Evolutionary conservation across 1,140 invertebrate genomes (phyloP).

Genomic region (Rhagoletis zephyria): DNA sequence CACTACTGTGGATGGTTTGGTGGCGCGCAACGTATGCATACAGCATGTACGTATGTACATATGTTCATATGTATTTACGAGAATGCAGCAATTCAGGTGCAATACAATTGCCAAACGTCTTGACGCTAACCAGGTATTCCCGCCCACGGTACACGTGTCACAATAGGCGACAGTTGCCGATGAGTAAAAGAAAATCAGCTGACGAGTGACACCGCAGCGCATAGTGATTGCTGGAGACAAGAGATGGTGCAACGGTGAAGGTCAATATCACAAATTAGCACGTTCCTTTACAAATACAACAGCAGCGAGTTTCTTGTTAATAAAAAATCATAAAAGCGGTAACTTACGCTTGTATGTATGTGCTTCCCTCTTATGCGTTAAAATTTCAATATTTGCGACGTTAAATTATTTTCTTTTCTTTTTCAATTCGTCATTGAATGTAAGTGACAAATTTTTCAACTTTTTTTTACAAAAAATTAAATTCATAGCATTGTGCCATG

Average conservation of each 20-base stretch:
- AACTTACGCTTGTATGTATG: neutral
- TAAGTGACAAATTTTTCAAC: neutral
- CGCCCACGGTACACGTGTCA: neutral
- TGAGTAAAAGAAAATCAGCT: neutral
- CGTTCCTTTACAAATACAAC: no score
- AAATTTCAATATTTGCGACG: neutral
- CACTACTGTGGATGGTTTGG: neutral
- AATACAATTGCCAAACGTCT: neutral
- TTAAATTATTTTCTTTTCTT: neutral
- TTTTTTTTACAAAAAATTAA: neutral
- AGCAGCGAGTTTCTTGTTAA: neutral
- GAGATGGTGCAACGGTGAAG: neutral
- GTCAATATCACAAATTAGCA: neutral
- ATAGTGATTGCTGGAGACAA: neutral
- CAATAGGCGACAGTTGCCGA: neutral
- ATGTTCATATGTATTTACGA: neutral
- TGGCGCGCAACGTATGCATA: neutral
- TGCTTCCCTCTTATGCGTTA: neutral
- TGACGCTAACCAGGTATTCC: neutral
- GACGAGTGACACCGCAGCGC: neutral
- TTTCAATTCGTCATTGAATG: conserved; percentile 13
- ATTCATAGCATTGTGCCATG: no score
- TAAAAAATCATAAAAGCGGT: neutral
- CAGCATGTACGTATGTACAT: neutral
- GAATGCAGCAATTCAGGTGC: neutral